phyloP scores from a whole-genome alignment of 2,797 vertebrate genomes.

The Momotus momota region DNA sequence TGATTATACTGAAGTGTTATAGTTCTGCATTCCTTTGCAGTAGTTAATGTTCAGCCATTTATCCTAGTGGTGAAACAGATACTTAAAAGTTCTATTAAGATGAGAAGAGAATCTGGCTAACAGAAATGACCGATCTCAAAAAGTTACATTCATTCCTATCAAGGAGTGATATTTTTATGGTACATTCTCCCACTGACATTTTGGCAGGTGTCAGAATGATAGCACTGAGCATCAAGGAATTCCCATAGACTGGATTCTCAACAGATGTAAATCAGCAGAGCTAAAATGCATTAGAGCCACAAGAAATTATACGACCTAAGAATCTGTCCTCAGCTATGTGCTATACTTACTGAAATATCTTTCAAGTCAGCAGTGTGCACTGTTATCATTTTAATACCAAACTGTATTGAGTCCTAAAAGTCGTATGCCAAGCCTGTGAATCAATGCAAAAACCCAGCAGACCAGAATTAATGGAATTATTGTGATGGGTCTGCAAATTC shows the following conservation, averaged over 20 bases:
- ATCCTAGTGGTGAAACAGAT: conserved; percentile 15
- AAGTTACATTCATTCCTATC: conserved; percentile 17
- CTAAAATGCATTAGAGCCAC: conserved; percentile 10
- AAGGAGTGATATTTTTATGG: conserved; percentile 29
- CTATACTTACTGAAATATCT: not conserved
- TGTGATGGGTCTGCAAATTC: not conserved
- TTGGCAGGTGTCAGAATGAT: conserved; percentile 48
- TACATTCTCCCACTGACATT: conserved; percentile 28
- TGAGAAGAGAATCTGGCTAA: conserved; percentile 12
- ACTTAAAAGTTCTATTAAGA: conserved; percentile 40
- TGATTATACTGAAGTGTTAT: conserved; percentile 1
- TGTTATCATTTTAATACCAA: not conserved
- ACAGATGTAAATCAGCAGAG: conserved; percentile 43
- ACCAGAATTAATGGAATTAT: not conserved
- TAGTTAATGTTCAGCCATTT: conserved; percentile 31
- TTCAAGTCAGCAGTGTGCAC: not conserved
- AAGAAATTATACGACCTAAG: not conserved
- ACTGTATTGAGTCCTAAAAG: not conserved
- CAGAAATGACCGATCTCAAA: conserved; percentile 15
- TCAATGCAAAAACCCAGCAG: not conserved
- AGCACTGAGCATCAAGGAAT: conserved; percentile 18
- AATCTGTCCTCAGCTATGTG: not conserved
- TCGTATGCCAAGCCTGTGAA: not conserved
- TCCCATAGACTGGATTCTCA: conserved; percentile 28
- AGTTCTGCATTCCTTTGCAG: conserved; percentile 28